Evolutionary conservation across 2,888 invertebrate genomes (phyloP), one percentile per base, ranked within the genome.

Genomic region (Zelleria hepariella): DNA sequence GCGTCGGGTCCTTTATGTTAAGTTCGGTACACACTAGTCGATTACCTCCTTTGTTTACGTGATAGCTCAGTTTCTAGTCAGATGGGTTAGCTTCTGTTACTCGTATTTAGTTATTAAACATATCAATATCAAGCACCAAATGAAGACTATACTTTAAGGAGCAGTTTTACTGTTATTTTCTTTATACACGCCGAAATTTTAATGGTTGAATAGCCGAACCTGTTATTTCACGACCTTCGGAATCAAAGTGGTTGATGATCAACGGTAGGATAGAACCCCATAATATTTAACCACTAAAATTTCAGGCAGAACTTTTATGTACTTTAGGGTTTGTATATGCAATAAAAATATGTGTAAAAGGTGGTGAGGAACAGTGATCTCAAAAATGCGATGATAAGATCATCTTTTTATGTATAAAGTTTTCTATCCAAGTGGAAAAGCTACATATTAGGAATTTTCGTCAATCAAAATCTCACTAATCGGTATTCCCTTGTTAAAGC

Each of bases 1-100:
- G 47, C n/a, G 42, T 47, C 78, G 80, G 74, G 72, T 71, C 74
- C 72, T 42, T 15, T 66, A 76, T 74, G 77, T 72, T 73, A 70
- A 74, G 73, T 74, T 74, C 74, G 76, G 78, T 59, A 86, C 82
- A 80, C 78, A 86, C 82, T 83, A 81, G 79, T 79, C 78, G 81
- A 82, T 82, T 86, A 86, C 86, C 86, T 86, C 86, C 86, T 86
- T 84, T 82, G 79, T 87, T 86, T 83, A 42, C 74, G 78, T 15
- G 10, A 10, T 42, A 79, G 75, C 71, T 24, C 71, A 74, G 68
- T 74, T 75, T 75, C 78, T 85, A 86, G 84, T 73, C 83, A 85
- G 83, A 78, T 80, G 80, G 71, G 65, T 83, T 86, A 74, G 75
- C 82, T 86, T 87, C 27, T 20, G 55, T 32, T 55, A 27, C 15